Percentiles rank a stretch among this genome's conserved stretches.
Conservation (phyloP, 1,140 invertebrate species). For the Drosophila teissieri region DNA sequence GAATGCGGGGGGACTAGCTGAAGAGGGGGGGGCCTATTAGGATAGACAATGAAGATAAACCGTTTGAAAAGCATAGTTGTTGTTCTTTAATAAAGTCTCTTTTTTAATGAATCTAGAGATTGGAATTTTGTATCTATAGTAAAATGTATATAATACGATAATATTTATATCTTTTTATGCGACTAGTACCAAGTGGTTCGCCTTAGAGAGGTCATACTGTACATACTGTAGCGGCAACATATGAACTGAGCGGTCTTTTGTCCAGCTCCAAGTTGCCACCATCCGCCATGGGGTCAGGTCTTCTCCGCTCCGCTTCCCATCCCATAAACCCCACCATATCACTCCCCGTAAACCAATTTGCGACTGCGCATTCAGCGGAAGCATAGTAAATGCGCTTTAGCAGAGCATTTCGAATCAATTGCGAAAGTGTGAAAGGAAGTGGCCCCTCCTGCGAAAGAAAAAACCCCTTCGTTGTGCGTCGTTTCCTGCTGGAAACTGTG, state of each 20-base stretch:
- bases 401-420: conserved; percentile 43
- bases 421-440: conserved; percentile 51
- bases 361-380: conserved; percentile 56
- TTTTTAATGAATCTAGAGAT: background rate
- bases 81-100: background rate
- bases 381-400: conserved; percentile 47
- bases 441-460: conserved; percentile 1
- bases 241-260: background rate
- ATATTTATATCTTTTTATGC: background rate
- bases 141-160: background rate
- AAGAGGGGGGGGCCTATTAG: background rate
- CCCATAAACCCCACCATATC: background rate
- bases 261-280: conserved; percentile 3
- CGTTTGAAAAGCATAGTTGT: conserved; percentile 14
- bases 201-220: background rate
- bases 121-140: no score
- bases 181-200: background rate
- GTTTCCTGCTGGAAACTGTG: conserved; percentile 43
- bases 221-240: background rate
- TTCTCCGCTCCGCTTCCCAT: background rate
- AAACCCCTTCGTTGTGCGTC: conserved; percentile 17
- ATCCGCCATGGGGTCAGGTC: conserved; percentile 1
- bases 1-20: background rate
- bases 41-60: conserved; percentile 29
- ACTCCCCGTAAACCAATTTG: conserved; percentile 26